Conservation (phyloP, 2,888 invertebrate genomes). For the Nasonia oneida region DNA sequence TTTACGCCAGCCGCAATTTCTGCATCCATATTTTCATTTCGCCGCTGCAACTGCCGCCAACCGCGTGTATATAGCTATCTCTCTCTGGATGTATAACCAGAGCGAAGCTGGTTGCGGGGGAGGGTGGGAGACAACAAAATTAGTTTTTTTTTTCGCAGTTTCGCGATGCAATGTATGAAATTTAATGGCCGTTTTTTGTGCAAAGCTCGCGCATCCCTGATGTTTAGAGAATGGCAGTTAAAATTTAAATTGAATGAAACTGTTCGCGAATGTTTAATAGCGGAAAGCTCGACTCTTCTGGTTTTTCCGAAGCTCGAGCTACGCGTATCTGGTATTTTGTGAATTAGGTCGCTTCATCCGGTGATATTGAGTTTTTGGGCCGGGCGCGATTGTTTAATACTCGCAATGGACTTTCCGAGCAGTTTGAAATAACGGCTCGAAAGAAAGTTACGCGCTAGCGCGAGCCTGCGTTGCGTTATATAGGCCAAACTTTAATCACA, state of each 20-base stretch:
- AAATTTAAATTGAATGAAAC: not conserved
- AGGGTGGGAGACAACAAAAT: not conserved
- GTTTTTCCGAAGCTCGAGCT: not conserved
- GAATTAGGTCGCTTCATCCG: not conserved
- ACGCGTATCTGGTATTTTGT: not conserved
- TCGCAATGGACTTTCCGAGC: not conserved
- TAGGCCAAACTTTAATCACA: not conserved
- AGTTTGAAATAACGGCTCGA: not conserved
- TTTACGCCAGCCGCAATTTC: conserved; percentile 32
- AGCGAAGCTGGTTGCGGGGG: too few species aligned
- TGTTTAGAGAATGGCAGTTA: not conserved
- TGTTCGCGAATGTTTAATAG: not conserved
- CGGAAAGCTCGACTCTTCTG: not conserved
- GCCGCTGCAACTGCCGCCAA: not conserved
- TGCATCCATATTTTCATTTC: conserved; percentile 40
- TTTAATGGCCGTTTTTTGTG: conserved; percentile 26
- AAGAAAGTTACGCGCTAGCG: not conserved
- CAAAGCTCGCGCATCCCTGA: not conserved
- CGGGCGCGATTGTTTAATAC: not conserved
- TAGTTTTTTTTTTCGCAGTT: not conserved
- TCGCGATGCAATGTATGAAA: not conserved
- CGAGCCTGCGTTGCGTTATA: not conserved
- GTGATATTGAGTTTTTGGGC: not conserved
- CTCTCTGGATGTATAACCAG: too few species aligned
- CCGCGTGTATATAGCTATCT: not conserved